Evolutionary conservation across 1,140 invertebrate species (phyloP), one percentile per base, ranked within the genome.

Genomic region (Bombus superbus): DNA sequence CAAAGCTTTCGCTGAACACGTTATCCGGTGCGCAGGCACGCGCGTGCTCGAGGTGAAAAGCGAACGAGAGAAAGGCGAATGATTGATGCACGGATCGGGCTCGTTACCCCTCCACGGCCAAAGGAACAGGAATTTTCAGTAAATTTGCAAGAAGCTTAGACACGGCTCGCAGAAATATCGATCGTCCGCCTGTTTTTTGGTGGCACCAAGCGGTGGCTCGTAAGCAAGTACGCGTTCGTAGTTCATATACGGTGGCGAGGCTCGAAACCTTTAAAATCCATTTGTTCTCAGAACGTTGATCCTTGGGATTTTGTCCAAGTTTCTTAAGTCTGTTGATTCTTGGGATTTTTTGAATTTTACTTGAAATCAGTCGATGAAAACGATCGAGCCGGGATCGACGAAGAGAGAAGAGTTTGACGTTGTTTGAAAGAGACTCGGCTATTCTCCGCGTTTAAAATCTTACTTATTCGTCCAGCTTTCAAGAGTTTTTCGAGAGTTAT

Each of bases 1-100:
- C 81, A 78, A 83, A 83, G 64, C 62, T 53, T 32, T 53, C 35
- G n/a, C 32, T 25, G 57, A 64, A 75, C 53, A 10, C 74, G 81
- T 69, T 83, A 83, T 69, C 44, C 73, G 15, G 13, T 73, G 42
- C 28, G n/a, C 42, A 42, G 10, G 28, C 25, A 72, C 25, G 40
- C 22, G 71, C 57, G 72, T 35, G 53, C 44, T 35, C n/a, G n/a
- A 28, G 44, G 62, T 80, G 83, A 85, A 85, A 85, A 72, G 66
- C 66, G 83, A 79, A 35, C 53, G 68, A 72, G 47, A 35, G 47
- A 53, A 85, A 80, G 78, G 57, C 32, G 77, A 77, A 80, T 85
- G 83, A 85, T 85, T 80, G 83, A 85, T 85, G 83, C 53, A 44
- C n/a, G 32, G 53, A 25, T 25, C 40, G 18, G n/a, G 32, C 77